Base-by-base conservation (phyloP, 2,888 invertebrate genomes). In the Campoletis raptor region DNA sequence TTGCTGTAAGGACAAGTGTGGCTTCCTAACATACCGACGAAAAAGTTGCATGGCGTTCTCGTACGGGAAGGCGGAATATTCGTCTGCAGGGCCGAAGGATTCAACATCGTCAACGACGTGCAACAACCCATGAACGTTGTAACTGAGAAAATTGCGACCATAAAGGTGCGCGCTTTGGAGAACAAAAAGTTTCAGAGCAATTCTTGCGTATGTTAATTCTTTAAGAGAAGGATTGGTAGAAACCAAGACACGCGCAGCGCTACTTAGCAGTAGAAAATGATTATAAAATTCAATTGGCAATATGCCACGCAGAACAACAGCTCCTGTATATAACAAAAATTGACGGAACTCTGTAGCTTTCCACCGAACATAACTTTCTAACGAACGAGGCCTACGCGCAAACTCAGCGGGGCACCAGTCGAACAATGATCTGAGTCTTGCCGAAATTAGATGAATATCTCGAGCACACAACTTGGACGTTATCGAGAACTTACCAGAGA, bases 81-180 rank as follows among this genome's bases (percentile, higher is more conserved):
- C 30, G 9, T 81, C 80, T 37, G 48, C 48, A 2, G 72, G 72
- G 15, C 72, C 72, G 1, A 81, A 18, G 18, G 40, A 15, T 61
- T 48, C 24, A 7, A 81, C 81, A 64, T 81, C 81, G 30, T 81
- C 81, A 7, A 73, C 81, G 48, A 81, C n/a, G 52, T 81, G 72
- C 30, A 81, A 10, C 21, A 81, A 52, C 0, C 72, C 81, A 24
- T 81, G 81, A 45, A 72, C 45, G 57, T 72, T 81, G n/a, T 81
- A 81, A 15, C 64, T 73, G 8, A 66, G 9, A 10, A 42, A 42
- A 42, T 42, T 10, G 42, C 10, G 42, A 10, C 42, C 42, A 42
- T 42, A 42, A 42, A 42, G 42, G 10, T 10, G 42, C 10, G 42
- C 42, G 42, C 42, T 42, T 42, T 42, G 42, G 67, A 52, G 24